A percentile compares a stretch with the other conserved stretches of the same genome.
These are phyloP conservation scores for Sitta europaea DNA, from an alignment of 2,113 vertebrate species.

Conservation along the genomic window DNA sequence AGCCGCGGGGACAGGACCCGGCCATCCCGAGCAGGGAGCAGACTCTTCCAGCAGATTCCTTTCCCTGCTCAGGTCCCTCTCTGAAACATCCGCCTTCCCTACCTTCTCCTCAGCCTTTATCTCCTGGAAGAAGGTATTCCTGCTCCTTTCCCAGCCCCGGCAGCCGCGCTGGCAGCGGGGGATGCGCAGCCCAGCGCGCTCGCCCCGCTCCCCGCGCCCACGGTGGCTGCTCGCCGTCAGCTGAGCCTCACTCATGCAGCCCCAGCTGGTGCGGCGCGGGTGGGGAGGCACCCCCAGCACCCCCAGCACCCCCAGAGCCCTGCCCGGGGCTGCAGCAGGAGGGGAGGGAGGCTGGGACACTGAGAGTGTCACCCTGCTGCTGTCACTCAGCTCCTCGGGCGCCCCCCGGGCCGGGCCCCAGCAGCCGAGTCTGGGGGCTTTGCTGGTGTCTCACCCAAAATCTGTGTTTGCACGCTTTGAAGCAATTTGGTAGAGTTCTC, in stretches of 20 bases:
- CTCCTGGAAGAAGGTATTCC: background rate
- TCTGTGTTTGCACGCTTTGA: background rate
- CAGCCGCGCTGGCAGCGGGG: background rate
- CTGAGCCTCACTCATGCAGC: constrained; percentile 1
- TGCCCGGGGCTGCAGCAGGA: background rate
- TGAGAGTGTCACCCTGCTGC: background rate
- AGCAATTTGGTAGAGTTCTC: background rate
- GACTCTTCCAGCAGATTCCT: background rate
- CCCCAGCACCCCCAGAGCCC: background rate
- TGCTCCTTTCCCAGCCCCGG: background rate
- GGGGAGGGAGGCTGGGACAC: background rate
- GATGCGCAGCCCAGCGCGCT: background rate
- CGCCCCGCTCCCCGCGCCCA: background rate
- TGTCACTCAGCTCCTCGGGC: background rate
- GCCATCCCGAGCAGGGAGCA: background rate
- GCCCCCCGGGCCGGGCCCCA: background rate
- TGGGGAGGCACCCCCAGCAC: background rate
- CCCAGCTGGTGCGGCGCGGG: background rate
- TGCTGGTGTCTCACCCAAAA: fast-evolving
- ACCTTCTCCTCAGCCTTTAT: background rate
- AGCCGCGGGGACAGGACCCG: background rate
- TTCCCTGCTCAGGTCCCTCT: background rate
- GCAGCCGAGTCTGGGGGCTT: background rate
- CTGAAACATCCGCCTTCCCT: background rate
- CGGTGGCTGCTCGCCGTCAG: background rate